Conservation (phyloP, 2,888 invertebrate species). For the Alloscopus bannaensis region DNA sequence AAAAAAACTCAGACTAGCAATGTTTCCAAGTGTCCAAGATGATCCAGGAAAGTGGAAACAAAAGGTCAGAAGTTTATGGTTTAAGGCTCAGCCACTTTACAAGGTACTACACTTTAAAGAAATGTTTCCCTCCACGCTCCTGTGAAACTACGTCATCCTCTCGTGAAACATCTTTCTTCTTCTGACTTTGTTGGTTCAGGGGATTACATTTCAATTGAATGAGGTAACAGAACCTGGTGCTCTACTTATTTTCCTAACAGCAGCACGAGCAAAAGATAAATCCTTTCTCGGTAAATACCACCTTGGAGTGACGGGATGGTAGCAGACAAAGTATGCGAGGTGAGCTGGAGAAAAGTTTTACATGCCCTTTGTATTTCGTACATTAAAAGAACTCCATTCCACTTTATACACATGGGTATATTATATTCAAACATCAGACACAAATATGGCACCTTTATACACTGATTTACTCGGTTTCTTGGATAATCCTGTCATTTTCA, state of each 20-base stretch:
- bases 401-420: too few species aligned
- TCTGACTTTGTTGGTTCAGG: neutral
- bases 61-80: neutral
- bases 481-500: too few species aligned
- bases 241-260: conserved; percentile 11
- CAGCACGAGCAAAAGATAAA: neutral
- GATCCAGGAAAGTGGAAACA: neutral
- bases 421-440: too few species aligned
- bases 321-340: too few species aligned
- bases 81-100: neutral
- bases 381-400: too few species aligned
- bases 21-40: neutral
- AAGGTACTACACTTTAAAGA: neutral
- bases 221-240: neutral
- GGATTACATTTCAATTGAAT: conserved; percentile 34
- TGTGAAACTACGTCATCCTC: neutral
- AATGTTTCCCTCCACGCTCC: neutral
- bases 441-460: too few species aligned
- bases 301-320: too few species aligned
- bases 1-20: too few species aligned
- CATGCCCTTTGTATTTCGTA: too few species aligned
- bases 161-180: neutral
- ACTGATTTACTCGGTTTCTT: too few species aligned
- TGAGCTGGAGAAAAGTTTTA: too few species aligned
- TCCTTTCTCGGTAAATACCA: too few species aligned